Percentiles rank a stretch among this genome's conserved stretches.
Evolutionary conservation across 2,797 vertebrate genomes (phyloP).

Genomic region (Monodelphis domestica): DNA sequence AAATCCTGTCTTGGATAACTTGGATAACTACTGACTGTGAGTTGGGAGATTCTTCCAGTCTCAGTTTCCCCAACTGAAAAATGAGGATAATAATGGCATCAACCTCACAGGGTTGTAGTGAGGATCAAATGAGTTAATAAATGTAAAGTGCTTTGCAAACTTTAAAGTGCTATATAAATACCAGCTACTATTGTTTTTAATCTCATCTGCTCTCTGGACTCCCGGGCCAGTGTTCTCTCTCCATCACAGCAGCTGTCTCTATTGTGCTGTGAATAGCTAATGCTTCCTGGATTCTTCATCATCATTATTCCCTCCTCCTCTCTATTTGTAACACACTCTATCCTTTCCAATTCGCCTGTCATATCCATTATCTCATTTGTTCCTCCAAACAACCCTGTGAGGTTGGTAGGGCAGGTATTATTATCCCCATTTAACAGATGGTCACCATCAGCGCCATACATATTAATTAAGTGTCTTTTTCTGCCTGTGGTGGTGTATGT

Average conservation of each 20-base stretch:
- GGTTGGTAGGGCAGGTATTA: background rate
- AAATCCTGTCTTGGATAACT: background rate
- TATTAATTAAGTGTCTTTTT: background rate
- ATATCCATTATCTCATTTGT: background rate
- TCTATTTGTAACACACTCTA: background rate
- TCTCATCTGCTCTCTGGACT: background rate
- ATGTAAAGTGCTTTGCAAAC: background rate
- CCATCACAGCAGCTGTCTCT: background rate
- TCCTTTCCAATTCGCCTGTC: background rate
- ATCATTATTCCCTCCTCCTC: background rate
- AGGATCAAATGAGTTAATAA: background rate
- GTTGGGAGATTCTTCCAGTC: background rate
- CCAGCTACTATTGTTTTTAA: background rate
- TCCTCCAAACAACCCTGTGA: background rate
- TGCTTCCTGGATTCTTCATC: background rate
- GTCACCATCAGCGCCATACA: background rate
- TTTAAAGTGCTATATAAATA: background rate
- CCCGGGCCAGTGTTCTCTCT: background rate
- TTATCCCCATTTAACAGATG: background rate
- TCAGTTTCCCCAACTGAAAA: slow-evolving; percentile 2
- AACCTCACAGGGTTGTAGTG: background rate
- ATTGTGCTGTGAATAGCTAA: background rate
- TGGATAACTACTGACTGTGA: background rate
- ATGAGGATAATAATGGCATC: background rate
- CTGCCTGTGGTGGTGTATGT: background rate